Evolutionary conservation across 2,113 vertebrate genomes (phyloP).

Genomic region (Psittacula cyanocephala): DNA sequence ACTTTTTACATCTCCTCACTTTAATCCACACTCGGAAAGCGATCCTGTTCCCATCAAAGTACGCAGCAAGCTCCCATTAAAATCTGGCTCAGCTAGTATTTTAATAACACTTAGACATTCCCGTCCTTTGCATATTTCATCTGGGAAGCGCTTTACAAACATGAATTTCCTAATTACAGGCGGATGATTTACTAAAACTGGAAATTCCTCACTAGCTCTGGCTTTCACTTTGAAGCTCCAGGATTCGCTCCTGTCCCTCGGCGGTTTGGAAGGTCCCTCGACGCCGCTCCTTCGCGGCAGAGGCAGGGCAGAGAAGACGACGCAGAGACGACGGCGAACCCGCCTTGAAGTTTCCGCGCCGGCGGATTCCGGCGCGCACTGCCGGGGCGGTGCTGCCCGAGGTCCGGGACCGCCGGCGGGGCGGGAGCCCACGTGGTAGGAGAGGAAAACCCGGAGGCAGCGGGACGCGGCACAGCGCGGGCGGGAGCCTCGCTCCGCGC

Average conservation of each 20-base stretch:
- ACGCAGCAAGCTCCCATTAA: constrained; percentile 36
- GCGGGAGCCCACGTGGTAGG: background rate
- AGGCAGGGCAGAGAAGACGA: background rate
- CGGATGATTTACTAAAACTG: constrained; percentile 48
- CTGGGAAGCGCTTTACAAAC: constrained; percentile 41
- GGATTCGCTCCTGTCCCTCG: background rate
- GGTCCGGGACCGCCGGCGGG: background rate
- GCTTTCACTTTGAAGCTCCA: constrained; percentile 49
- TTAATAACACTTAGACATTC: constrained; percentile 57
- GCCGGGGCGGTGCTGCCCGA: background rate
- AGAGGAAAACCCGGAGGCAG: background rate
- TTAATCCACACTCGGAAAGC: background rate
- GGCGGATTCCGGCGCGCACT: background rate
- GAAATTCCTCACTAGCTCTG: constrained; percentile 39
- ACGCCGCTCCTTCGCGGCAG: background rate
- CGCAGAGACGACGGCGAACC: background rate
- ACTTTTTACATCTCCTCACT: background rate
- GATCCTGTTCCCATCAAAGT: constrained; percentile 41
- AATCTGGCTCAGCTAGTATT: constrained; percentile 58
- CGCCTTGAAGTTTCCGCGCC: background rate
- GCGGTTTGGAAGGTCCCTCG: background rate
- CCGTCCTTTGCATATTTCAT: constrained; percentile 48
- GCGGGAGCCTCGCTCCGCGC: background rate
- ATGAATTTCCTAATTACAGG: constrained; percentile 56
- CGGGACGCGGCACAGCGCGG: background rate